Evolutionary conservation across 2,888 invertebrate genomes (phyloP).

Genomic region (Scaptodrosophila latifasciaeformis): DNA sequence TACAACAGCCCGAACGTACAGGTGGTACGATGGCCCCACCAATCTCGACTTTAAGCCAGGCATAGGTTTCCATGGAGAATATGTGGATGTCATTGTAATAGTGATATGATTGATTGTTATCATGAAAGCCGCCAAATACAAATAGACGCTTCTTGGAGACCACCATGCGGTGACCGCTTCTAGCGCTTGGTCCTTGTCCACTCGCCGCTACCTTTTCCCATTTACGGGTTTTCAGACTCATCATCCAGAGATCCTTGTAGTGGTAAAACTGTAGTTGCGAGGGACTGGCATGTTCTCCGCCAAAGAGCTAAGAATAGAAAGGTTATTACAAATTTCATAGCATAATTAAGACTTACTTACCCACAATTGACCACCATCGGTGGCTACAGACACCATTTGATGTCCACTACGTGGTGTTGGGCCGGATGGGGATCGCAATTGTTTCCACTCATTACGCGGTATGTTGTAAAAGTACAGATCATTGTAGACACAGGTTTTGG

Average conservation of each 20-base stretch:
- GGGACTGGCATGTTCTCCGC: conserved; percentile 94
- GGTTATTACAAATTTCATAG: neutral
- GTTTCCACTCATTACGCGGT: conserved; percentile 85
- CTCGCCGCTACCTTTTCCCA: conserved; percentile 89
- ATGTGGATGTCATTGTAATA: conserved; percentile 91
- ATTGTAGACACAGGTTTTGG: conserved; percentile 89
- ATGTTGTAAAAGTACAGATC: conserved; percentile 90
- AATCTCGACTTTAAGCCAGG: conserved; percentile 84
- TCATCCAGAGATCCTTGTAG: conserved; percentile 93
- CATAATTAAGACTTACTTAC: conserved; percentile 65
- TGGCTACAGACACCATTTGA: conserved; percentile 86
- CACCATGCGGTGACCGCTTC: conserved; percentile 93
- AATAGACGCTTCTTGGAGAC: conserved; percentile 85
- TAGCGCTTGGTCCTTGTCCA: conserved; percentile 85
- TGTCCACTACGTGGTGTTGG: conserved; percentile 94
- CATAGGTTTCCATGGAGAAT: conserved; percentile 87
- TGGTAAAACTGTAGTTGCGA: conserved; percentile 94
- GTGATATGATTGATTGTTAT: conserved; percentile 89
- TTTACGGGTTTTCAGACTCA: conserved; percentile 82
- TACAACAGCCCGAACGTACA: conserved; percentile 86
- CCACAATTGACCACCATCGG: conserved; percentile 81
- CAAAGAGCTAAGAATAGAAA: conserved; percentile 78
- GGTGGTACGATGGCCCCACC: conserved; percentile 80
- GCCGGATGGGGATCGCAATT: conserved; percentile 86
- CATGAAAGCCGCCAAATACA: conserved; percentile 94